Conservation (phyloP, 2,888 invertebrate genomes). For the Philhelius pedissequus region DNA sequence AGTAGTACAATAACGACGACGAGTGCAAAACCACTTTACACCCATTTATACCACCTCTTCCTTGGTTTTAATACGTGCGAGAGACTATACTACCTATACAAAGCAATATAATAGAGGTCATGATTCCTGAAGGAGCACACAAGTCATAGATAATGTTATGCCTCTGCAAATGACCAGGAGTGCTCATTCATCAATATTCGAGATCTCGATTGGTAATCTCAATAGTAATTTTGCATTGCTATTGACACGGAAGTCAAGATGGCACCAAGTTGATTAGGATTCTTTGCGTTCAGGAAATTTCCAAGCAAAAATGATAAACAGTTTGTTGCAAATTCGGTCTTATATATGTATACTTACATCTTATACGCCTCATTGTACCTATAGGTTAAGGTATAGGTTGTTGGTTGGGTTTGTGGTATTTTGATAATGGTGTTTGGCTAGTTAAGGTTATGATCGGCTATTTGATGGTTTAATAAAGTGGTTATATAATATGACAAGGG, state of each 20-base stretch:
- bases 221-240: conserved; percentile 66
- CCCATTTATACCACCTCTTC: neutral
- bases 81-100: neutral
- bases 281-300: conserved; percentile 38
- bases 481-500: neutral
- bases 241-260: conserved; percentile 68
- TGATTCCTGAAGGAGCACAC: conserved; percentile 49
- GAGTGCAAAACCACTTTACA: conserved; percentile 43
- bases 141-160: conserved; percentile 55
- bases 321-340: conserved; percentile 22
- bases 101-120: conserved; percentile 24
- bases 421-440: conserved; percentile 1
- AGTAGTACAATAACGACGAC: conserved; percentile 41
- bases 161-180: conserved; percentile 67
- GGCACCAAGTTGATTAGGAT: conserved; percentile 63
- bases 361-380: too few species aligned
- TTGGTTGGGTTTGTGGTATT: neutral
- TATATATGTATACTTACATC: too few species aligned
- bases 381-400: neutral
- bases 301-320: conserved; percentile 40
- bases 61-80: neutral
- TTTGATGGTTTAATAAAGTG: conserved; percentile 19
- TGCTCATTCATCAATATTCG: conserved; percentile 63
- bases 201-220: conserved; percentile 67
- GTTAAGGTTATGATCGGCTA: conserved; percentile 34